These are phyloP conservation scores for Armadillidium nasatum DNA, from an alignment of 1,140 invertebrate genomes.

Conservation along the genomic window DNA sequence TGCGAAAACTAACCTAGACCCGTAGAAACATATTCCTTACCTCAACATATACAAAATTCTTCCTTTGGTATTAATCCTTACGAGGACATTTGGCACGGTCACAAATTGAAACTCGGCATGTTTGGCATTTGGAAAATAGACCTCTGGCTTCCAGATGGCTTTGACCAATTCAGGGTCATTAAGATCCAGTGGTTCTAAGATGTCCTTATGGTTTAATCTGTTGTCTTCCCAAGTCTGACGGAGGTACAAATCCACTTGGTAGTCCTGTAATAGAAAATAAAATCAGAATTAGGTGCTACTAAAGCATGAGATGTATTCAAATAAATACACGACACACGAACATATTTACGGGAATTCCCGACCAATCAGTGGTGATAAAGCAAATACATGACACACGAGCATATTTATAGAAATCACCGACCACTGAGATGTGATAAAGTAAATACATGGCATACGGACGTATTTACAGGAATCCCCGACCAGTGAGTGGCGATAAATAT, in stretches of 20 bases:
- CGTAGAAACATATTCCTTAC: constrained; percentile 16
- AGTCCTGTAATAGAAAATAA: constrained; percentile 52
- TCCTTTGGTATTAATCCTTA: constrained; percentile 49
- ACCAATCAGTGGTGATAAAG: too few relatives aligned
- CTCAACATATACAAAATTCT: constrained; percentile 31
- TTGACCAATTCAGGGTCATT: constrained; percentile 59
- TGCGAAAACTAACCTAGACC: too few relatives aligned
- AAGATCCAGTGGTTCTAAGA: constrained; percentile 55
- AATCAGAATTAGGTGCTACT: too few relatives aligned
- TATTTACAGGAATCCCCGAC: too few relatives aligned
- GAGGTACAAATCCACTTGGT: constrained; percentile 59
- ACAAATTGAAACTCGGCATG: constrained; percentile 62
- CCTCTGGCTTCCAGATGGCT: constrained; percentile 64
- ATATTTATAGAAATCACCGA: too few relatives aligned
- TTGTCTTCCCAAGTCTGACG: constrained; percentile 58
- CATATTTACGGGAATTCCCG: too few relatives aligned
- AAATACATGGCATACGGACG: too few relatives aligned
- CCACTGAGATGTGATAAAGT: too few relatives aligned
- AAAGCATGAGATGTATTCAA: too few relatives aligned
- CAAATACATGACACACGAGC: too few relatives aligned
- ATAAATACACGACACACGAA: too few relatives aligned
- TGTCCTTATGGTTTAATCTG: constrained; percentile 53
- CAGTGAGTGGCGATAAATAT: too few relatives aligned
- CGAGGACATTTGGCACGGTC: constrained; percentile 63
- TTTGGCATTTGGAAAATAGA: constrained; percentile 66